Evolutionary conservation across 2,113 vertebrate genomes (phyloP).

Genomic region (Salvelinus namaycush): DNA sequence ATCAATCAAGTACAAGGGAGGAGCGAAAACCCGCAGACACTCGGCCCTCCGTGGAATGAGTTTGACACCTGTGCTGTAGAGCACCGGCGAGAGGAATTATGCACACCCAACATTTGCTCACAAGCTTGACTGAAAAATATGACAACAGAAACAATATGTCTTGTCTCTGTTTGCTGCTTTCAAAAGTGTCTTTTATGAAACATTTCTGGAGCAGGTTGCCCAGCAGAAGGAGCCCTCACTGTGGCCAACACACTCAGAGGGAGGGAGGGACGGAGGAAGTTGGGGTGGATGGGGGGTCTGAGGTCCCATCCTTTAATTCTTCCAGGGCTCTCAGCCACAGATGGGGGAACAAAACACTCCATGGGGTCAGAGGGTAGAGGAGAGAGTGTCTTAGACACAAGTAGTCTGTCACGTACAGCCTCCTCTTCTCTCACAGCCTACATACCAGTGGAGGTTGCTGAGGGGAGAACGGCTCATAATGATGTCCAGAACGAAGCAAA

Average conservation of each 20-base stretch:
- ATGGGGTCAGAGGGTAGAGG: constrained; percentile 13
- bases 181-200: neutral
- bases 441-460: no score
- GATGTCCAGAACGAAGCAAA: no score
- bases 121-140: no score
- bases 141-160: no score
- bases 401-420: constrained; percentile 5
- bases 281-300: neutral
- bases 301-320: neutral
- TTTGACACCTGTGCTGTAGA: no score
- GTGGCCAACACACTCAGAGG: neutral
- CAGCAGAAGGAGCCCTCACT: constrained; percentile 61
- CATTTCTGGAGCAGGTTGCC: neutral
- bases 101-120: neutral
- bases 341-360: constrained; percentile 53
- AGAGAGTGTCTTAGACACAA: neutral
- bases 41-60: no score
- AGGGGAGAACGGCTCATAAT: no score
- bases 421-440: constrained; percentile 13
- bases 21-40: no score
- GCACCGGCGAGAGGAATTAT: neutral
- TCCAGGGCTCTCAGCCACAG: constrained; percentile 66
- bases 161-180: no score
- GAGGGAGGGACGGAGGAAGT: no score
- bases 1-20: no score